These are phyloP conservation scores for Oryctes rhinoceros DNA, from an alignment of 1,140 invertebrate genomes.

Conservation along the genomic window DNA sequence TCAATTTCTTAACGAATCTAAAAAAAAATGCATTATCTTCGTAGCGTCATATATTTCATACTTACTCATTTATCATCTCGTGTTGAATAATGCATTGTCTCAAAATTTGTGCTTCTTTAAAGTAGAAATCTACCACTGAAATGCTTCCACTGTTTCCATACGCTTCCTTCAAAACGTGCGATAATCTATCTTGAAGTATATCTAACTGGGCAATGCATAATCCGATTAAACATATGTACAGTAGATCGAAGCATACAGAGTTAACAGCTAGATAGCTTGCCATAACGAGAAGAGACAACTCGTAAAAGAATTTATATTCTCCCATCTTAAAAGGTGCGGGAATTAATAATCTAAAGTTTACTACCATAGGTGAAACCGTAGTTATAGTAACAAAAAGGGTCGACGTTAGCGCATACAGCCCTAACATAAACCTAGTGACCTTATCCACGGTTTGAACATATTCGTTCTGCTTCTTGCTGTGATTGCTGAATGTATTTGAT, in stretches of 20 bases:
- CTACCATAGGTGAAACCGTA: background rate
- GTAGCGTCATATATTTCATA: background rate
- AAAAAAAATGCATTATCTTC: background rate
- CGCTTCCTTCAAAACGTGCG: background rate
- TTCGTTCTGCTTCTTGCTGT: background rate
- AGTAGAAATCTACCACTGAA: background rate
- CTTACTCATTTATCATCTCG: background rate
- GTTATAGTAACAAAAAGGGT: background rate
- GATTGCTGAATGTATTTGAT: background rate
- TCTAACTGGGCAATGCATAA: background rate
- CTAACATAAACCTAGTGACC: background rate
- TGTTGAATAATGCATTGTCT: background rate
- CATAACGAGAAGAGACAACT: background rate
- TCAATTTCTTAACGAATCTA: background rate
- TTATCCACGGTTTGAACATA: background rate
- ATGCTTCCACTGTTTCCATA: background rate
- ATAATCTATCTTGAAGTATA: background rate
- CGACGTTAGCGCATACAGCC: background rate
- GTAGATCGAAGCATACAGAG: background rate
- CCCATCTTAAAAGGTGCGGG: background rate
- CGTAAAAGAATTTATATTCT: background rate
- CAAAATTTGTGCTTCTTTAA: background rate
- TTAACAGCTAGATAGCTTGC: background rate
- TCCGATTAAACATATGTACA: background rate
- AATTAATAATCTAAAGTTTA: background rate